Evolutionary conservation across 2,797 vertebrate species (phyloP).

Genomic region (Anisognathus igniventris): DNA sequence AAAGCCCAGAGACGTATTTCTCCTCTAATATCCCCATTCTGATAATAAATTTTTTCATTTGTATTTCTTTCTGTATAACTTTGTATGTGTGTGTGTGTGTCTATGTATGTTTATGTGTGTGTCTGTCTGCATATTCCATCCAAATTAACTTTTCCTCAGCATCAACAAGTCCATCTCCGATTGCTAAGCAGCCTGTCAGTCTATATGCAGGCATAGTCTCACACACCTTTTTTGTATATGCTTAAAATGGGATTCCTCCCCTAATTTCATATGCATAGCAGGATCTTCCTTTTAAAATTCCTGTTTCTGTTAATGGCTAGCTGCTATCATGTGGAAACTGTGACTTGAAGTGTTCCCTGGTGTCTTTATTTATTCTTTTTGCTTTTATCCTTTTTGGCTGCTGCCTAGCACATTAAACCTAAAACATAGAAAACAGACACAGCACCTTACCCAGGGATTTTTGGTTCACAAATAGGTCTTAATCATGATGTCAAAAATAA

Average conservation of each 20-base stretch:
- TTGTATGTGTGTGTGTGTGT: rapidly evolving
- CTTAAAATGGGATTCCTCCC: not conserved
- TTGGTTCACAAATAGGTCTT: not conserved
- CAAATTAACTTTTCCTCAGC: not conserved
- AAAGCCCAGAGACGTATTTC: not conserved
- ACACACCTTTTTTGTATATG: not conserved
- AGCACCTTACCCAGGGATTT: not conserved
- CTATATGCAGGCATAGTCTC: not conserved
- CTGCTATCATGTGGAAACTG: not conserved
- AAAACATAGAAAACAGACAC: not conserved
- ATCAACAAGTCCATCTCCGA: not conserved
- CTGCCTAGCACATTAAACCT: not conserved
- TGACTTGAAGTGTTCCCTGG: not conserved
- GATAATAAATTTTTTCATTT: not conserved
- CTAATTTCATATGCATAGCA: not conserved
- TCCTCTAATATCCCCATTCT: not conserved
- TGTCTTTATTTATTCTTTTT: not conserved
- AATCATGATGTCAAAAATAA: not conserved
- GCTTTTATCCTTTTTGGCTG: not conserved
- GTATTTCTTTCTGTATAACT: not conserved
- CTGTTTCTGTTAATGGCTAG: not conserved
- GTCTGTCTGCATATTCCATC: not conserved
- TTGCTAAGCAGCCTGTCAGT: not conserved
- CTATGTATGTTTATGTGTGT: not conserved
- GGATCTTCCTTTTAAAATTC: not conserved